Percentiles rank a stretch among this genome's conserved stretches.
These are phyloP conservation scores for Uromys caudimaculatus DNA, from an alignment of 2,797 vertebrate genomes.

Conservation along the genomic window DNA sequence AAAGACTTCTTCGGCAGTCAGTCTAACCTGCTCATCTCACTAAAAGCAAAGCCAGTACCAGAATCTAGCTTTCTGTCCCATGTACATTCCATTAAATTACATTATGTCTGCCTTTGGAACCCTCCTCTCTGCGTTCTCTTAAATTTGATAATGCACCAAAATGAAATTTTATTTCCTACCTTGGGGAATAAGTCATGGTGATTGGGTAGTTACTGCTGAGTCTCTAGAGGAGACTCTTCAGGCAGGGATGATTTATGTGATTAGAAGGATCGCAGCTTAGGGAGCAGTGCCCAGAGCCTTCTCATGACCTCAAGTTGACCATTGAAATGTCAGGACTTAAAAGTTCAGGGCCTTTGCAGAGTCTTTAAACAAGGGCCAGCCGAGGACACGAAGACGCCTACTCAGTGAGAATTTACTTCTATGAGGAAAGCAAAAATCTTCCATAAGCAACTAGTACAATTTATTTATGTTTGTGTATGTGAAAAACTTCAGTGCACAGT, in stretches of 20 bases:
- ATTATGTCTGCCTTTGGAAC: neutral
- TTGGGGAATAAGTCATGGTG: slow-evolving; percentile 8
- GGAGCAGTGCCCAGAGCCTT: neutral
- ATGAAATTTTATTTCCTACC: neutral
- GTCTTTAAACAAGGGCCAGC: neutral
- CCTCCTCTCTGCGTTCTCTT: neutral
- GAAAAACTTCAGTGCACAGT: neutral
- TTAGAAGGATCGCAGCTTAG: neutral
- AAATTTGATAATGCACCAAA: neutral
- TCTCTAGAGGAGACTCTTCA: neutral
- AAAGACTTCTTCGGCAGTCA: neutral
- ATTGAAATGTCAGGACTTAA: neutral
- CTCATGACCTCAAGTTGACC: neutral
- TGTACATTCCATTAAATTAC: neutral
- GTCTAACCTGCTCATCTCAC: neutral
- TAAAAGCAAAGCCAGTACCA: neutral
- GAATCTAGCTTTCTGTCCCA: neutral
- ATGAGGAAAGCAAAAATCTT: neutral
- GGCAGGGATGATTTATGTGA: neutral
- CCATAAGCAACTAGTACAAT: slow-evolving; percentile 54
- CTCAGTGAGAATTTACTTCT: neutral
- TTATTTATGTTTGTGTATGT: slow-evolving; percentile 1
- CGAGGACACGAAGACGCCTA: neutral
- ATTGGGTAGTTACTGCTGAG: neutral
- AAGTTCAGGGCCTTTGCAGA: neutral